Evolutionary conservation across 2,888 invertebrate species (phyloP), one percentile per base, ranked within the genome.

Genomic region (Rhagium mordax): DNA sequence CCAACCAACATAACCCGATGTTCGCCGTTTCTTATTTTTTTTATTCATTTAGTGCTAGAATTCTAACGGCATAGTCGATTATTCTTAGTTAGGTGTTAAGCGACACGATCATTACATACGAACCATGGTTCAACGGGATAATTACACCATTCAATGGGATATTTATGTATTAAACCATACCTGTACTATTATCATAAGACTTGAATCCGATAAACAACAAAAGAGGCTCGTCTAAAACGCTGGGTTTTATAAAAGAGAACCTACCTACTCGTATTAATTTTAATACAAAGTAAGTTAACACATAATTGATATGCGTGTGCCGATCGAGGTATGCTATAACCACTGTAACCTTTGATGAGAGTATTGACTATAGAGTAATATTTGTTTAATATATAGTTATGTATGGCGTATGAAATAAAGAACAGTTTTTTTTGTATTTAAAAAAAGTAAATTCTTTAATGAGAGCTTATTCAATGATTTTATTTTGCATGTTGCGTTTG

Each of bases 31-130:
- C n/a, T 48, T 41, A 55, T 55, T 66, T 66, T n/a, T 51, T 66
- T 27, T 20, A 47, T 10, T 20, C 55, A 55, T 33, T 29, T 55
- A 53, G 41, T 67, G 10, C 47, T 62, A 21, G 62, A 48, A 49
- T 55, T 2, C 69, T 69, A 69, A 69, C 69, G 69, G 69, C 60
- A 60, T 57, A 53, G 59, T 8, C 57, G 24, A 69, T 69, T 67
- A 67, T 67, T 41, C 41, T 55, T 55, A 16, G 27, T 24, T 69
- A 68, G 59, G 69, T 69, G 69, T 60, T 69, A 69, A 69, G 47
- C 49, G 69, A 60, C 49, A 60, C 20, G 60, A 49, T 69, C 60
- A 59, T 68, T 68, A 68, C 55, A 68, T 59, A 68, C 68, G 59
- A 68, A 47, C 51, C 27, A 48, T 24, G 51, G 21, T 49, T 51